These are phyloP conservation scores for Luperina testacea DNA, from an alignment of 2,888 invertebrate species.

Conservation along the genomic window DNA sequence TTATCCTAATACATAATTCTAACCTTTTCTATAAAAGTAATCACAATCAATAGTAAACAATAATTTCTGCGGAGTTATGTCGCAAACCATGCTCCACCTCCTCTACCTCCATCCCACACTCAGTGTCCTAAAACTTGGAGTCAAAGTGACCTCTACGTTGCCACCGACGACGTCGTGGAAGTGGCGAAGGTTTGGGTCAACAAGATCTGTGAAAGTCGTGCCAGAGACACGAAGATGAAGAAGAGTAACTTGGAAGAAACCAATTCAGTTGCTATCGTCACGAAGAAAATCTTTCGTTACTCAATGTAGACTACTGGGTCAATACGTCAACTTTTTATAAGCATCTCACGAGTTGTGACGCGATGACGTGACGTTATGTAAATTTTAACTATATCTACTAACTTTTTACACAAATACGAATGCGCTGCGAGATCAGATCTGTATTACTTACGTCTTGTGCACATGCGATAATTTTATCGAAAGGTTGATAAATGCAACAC, in stretches of 20 bases:
- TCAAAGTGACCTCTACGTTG: no score
- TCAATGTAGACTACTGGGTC: conserved; percentile 28
- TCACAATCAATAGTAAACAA: not conserved
- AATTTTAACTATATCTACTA: conserved; percentile 1
- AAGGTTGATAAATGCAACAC: not conserved
- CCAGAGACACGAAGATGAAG: no score
- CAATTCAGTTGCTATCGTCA: not conserved
- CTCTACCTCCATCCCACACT: no score
- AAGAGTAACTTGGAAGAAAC: not conserved
- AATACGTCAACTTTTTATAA: conserved; percentile 26
- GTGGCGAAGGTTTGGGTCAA: no score
- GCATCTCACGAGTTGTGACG: not conserved
- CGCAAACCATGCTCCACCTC: no score
- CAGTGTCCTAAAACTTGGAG: no score
- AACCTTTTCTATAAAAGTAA: not conserved
- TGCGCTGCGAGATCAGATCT: conserved; percentile 20
- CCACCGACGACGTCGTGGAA: no score
- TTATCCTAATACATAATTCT: not conserved
- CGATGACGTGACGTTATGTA: conserved; percentile 22
- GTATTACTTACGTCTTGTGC: conserved; percentile 12
- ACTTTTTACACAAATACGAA: conserved; percentile 31
- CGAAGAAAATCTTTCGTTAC: conserved; percentile 9
- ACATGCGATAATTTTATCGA: conserved; percentile 16
- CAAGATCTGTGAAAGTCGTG: no score
- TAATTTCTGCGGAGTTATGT: not conserved